Evolutionary conservation across 2,888 invertebrate species (phyloP).

Genomic region (Mechanitis mazaeus): DNA sequence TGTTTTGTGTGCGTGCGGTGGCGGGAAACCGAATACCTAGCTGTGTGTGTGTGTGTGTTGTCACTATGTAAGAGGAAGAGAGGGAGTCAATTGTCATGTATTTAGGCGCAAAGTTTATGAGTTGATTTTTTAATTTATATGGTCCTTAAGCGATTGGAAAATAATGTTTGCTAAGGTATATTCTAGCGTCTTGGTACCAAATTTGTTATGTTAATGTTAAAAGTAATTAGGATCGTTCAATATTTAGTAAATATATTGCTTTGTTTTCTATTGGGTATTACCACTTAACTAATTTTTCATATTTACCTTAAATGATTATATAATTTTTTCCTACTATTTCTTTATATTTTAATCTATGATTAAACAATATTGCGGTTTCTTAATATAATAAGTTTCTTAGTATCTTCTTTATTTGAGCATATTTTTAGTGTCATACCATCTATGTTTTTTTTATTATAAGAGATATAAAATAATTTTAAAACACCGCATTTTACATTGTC

Average conservation of each 20-base stretch:
- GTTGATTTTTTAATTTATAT: constrained; percentile 70
- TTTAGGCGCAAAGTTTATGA: constrained; percentile 73
- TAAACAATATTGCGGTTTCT: background rate
- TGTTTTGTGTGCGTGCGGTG: constrained; percentile 74
- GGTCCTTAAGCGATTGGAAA: constrained; percentile 47
- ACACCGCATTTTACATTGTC: too few species aligned
- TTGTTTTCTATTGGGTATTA: constrained; percentile 1
- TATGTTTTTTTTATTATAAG: too few species aligned
- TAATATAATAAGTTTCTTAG: too few species aligned
- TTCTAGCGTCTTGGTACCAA: constrained; percentile 59
- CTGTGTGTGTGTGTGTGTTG: constrained; percentile 60
- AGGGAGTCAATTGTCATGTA: constrained; percentile 67
- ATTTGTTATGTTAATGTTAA: constrained; percentile 52
- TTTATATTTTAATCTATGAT: background rate
- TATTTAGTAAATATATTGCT: constrained; percentile 16
- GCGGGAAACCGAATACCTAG: constrained; percentile 76
- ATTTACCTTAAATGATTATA: constrained; percentile 13
- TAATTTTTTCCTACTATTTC: constrained; percentile 8
- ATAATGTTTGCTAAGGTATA: constrained; percentile 10
- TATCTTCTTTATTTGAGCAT: too few species aligned
- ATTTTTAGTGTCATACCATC: too few species aligned
- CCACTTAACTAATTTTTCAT: constrained; percentile 6
- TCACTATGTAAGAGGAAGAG: constrained; percentile 59
- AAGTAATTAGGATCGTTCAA: constrained; percentile 28
- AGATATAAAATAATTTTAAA: too few species aligned